phyloP scores from a whole-genome alignment of 2,888 invertebrate genomes.

The Epirrhoe alternata region DNA sequence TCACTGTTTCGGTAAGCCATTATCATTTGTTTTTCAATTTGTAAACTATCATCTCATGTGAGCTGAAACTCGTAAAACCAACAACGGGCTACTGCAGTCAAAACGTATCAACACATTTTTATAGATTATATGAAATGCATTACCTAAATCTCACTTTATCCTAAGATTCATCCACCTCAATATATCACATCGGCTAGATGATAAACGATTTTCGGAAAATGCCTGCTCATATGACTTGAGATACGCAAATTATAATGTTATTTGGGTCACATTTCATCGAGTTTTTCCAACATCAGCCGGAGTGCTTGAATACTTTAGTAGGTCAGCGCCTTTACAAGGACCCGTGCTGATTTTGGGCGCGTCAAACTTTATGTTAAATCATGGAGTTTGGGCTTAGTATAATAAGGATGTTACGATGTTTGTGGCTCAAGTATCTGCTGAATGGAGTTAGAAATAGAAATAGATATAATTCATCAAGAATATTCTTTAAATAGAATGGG shows the following conservation, averaged over 20 bases:
- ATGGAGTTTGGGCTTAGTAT: constrained; percentile 8
- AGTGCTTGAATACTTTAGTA: constrained; percentile 39
- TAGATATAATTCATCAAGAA: too few species aligned
- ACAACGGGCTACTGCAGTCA: not conserved
- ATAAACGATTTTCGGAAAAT: constrained; percentile 43
- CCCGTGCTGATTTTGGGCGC: constrained; percentile 28
- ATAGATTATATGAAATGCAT: constrained; percentile 10
- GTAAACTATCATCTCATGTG: too few species aligned
- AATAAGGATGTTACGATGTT: not conserved
- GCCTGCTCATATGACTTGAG: constrained; percentile 45
- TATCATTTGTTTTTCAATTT: too few species aligned
- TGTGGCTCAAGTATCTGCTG: not conserved
- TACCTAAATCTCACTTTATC: constrained; percentile 37
- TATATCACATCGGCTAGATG: constrained; percentile 42
- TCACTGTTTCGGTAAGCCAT: too few species aligned
- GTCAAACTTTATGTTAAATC: constrained; percentile 30
- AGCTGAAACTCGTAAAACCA: too few species aligned
- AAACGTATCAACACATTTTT: not conserved
- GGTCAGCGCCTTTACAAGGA: constrained; percentile 35
- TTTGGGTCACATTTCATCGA: constrained; percentile 42
- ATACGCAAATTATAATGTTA: constrained; percentile 45
- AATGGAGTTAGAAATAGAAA: not conserved
- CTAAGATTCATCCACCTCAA: constrained; percentile 37
- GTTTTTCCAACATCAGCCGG: constrained; percentile 36
- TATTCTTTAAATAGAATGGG: too few species aligned